phyloP scores from a whole-genome alignment of 2,113 vertebrate species.

The Dicerorhinus sumatrensis region DNA sequence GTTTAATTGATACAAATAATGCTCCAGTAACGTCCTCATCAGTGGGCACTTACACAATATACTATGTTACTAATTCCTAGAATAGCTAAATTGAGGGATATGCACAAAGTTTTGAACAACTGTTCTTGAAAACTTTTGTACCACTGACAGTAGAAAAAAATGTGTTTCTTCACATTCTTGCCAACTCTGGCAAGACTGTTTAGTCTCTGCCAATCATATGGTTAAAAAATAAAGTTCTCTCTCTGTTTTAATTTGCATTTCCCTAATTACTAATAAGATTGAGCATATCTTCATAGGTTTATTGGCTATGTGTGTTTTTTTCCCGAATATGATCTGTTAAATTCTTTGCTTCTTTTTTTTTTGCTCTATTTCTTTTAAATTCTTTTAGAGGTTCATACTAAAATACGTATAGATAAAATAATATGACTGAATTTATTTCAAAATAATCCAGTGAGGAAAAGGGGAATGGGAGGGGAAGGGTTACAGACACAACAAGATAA shows the following conservation, averaged over 20 bases:
- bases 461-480: not conserved
- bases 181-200: not conserved
- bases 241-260: conserved; percentile 15
- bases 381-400: not conserved
- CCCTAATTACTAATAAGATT: not conserved
- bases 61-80: not conserved
- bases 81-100: not conserved
- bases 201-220: not conserved
- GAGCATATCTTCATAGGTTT: not conserved
- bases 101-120: not conserved
- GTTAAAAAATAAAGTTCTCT: not conserved
- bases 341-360: not conserved
- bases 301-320: not conserved
- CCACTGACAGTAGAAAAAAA: not conserved
- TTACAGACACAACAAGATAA: not conserved
- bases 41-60: not conserved
- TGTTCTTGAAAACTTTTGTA: not conserved
- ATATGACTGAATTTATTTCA: not conserved
- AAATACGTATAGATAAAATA: not conserved
- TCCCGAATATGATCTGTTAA: not conserved
- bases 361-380: not conserved
- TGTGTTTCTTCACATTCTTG: not conserved
- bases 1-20: not conserved
- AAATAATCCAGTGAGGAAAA: not conserved
- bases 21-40: not conserved